Conservation (phyloP, 64 coral and sea anemone species). For the Montipora efflorescens region DNA sequence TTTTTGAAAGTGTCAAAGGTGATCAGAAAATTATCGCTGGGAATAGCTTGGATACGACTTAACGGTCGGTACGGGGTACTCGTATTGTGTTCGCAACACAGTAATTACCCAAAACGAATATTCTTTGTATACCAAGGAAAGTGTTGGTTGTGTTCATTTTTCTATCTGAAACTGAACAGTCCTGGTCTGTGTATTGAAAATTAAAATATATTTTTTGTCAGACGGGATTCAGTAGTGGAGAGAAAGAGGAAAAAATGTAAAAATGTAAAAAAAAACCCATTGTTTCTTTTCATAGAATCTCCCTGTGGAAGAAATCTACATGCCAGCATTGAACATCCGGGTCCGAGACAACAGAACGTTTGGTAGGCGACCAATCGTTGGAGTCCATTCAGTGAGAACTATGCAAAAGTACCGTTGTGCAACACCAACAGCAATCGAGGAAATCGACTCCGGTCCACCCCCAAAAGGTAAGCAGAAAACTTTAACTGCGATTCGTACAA, state of each 20-base stretch:
- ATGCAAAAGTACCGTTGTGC: slow-evolving; percentile 66
- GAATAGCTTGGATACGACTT: too few relatives aligned
- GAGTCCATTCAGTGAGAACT: slow-evolving; percentile 77
- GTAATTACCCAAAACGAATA: too few relatives aligned
- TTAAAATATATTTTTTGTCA: too few relatives aligned
- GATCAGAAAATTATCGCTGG: too few relatives aligned
- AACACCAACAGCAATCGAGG: slow-evolving; percentile 41
- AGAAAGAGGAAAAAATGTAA: neutral
- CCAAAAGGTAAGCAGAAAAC: neutral
- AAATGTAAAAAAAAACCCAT: too few relatives aligned
- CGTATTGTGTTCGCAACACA: too few relatives aligned
- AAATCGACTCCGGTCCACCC: slow-evolving; percentile 4
- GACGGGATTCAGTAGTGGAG: too few relatives aligned
- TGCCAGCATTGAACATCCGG: slow-evolving; percentile 87
- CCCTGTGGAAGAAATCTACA: slow-evolving; percentile 89
- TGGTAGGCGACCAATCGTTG: slow-evolving; percentile 91
- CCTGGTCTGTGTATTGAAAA: neutral
- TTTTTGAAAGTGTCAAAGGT: too few relatives aligned
- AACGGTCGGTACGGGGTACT: too few relatives aligned
- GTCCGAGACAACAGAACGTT: slow-evolving; percentile 95
- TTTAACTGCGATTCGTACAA: neutral
- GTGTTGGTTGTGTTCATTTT: too few relatives aligned
- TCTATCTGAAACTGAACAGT: too few relatives aligned
- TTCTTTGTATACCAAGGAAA: too few relatives aligned
- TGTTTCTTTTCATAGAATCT: slow-evolving; percentile 65